phyloP scores from a whole-genome alignment of 2,888 invertebrate species.

The Tinea pellionella region DNA sequence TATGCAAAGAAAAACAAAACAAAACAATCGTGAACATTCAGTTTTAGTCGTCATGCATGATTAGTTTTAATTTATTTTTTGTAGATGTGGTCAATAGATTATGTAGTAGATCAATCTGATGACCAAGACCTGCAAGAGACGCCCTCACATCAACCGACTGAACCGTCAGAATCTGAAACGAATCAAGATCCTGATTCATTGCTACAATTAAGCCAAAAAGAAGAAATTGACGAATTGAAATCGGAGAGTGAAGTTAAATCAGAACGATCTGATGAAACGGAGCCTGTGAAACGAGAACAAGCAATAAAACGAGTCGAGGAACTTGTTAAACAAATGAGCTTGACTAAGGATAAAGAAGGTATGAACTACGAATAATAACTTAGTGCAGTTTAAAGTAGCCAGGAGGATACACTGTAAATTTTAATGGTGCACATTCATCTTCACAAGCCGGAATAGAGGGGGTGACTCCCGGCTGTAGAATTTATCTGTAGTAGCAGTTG shows the following conservation, averaged over 20 bases:
- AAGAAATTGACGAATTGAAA: constrained; percentile 32
- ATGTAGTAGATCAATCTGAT: constrained; percentile 84
- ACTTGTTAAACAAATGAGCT: constrained; percentile 84
- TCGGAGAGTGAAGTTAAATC: constrained; percentile 26
- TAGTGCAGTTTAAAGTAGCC: too few species aligned
- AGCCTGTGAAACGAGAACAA: constrained; percentile 43
- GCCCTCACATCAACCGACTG: background rate
- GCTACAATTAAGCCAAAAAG: constrained; percentile 19
- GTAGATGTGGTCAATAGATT: constrained; percentile 98
- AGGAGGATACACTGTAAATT: too few species aligned
- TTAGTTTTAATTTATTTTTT: too few species aligned
- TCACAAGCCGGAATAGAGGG: too few species aligned
- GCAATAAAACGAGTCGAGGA: constrained; percentile 72
- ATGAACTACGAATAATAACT: too few species aligned
- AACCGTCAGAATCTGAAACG: constrained; percentile 15
- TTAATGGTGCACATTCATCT: too few species aligned
- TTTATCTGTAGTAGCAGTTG: too few species aligned
- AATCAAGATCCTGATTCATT: constrained; percentile 31
- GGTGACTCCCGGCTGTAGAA: too few species aligned
- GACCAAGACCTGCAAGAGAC: constrained; percentile 40
- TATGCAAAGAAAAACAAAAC: too few species aligned
- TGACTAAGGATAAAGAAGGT: constrained; percentile 76
- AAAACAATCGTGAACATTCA: too few species aligned
- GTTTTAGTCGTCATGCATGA: too few species aligned
- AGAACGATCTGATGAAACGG: constrained; percentile 33